These are phyloP conservation scores for Nasua narica DNA, from an alignment of 2,797 vertebrate species.

Conservation along the genomic window DNA sequence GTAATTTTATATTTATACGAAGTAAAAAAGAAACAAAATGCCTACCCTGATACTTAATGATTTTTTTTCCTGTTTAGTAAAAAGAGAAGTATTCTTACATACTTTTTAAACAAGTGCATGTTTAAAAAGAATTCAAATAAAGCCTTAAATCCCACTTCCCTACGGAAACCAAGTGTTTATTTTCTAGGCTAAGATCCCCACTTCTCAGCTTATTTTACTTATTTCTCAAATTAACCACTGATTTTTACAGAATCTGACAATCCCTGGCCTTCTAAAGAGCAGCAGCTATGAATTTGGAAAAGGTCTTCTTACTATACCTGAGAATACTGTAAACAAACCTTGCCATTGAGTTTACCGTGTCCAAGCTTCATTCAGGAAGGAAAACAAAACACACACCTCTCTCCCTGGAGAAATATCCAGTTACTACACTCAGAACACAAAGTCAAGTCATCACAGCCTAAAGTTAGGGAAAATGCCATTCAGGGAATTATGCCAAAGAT, in stretches of 20 bases:
- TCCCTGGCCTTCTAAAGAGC: background rate
- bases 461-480: background rate
- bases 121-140: constrained; percentile 14
- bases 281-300: too few relatives aligned
- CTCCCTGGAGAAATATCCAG: background rate
- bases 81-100: background rate
- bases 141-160: background rate
- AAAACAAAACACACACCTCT: background rate
- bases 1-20: background rate
- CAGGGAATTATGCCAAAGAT: background rate
- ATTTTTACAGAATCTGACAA: background rate
- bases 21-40: background rate
- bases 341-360: background rate
- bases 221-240: background rate
- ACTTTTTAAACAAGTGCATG: background rate
- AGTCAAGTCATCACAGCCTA: background rate
- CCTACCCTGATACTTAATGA: background rate
- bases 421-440: background rate
- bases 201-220: background rate
- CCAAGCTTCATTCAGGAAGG: background rate
- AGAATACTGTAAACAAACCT: background rate
- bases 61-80: background rate
- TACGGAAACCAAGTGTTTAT: background rate
- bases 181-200: background rate
- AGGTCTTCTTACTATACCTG: background rate